Evolutionary conservation across 2,797 vertebrate genomes (phyloP), one percentile per base, ranked within the genome.

Genomic region (Diceros bicornis): DNA sequence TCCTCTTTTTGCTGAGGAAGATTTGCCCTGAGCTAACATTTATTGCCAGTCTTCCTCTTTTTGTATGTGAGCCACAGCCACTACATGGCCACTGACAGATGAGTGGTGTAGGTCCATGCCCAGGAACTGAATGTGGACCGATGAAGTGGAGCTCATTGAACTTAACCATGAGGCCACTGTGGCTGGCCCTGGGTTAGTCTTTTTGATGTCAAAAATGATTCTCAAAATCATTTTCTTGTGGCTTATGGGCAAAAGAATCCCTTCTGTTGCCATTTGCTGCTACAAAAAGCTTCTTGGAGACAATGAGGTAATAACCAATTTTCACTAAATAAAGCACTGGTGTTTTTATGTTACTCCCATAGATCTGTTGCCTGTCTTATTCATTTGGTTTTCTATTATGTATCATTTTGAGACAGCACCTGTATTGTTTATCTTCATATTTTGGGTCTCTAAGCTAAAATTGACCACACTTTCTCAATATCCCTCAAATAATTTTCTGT

Each of bases 401-500:
- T 50, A 32, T 37, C 75, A 0, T n/a, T 96, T 88, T 85, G 18
- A 44, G 7, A 82, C 64, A 61, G 2, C 13, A 27, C 6, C 27
- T 96, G 52, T 62, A 29, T 37, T 83, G 21, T 79, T 93, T 88
- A 93, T 68, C 59, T 85, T 96, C n/a, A 72, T n/a, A 85, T 87
- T 83, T 96, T 81, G 18, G 9, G 9, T 82, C 17, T 86, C 12
- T 69, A 75, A 77, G 32, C 5, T 83, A 85, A 91, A 86, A 47
- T 23, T 82, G 20, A 62, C 13, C 20, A 86, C 10, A 62, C 4
- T 59, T 86, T 75, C 20, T 92, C 18, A 91, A 9, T 14, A 72
- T 71, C 6, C 47, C 2, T 1, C 7, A 47, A 77, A 61, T 69
- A 50, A 20, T 32, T 91, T 94, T 84, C 7, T 18, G 78, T 66